A percentile compares a stretch with the other conserved stretches of the same genome.
phyloP scores from a whole-genome alignment of 2,113 vertebrate species.

The Rallus limicola region DNA sequence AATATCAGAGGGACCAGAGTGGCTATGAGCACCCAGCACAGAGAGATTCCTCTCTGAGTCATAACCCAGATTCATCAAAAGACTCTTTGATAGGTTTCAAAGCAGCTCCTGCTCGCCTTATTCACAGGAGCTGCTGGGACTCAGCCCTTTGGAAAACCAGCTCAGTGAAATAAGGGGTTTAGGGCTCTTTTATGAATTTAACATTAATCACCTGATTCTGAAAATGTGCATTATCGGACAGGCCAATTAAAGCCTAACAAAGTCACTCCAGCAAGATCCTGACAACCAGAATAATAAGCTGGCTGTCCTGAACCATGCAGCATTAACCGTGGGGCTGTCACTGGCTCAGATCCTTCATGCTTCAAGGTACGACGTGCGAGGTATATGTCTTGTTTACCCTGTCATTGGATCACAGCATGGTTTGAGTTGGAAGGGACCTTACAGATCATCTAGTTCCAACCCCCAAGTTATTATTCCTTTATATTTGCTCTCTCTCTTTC shows the following conservation, averaged over 20 bases:
- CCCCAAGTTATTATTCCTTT: background rate
- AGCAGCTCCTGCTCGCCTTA: background rate
- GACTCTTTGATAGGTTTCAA: background rate
- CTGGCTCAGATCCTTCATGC: background rate
- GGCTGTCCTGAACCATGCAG: background rate
- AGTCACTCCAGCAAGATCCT: background rate
- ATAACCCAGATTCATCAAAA: conserved; percentile 19
- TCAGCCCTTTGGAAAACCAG: background rate
- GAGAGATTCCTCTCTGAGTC: conserved; percentile 27
- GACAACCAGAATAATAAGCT: background rate
- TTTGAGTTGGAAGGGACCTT: too few species aligned
- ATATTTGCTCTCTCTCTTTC: background rate
- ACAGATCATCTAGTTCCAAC: too few species aligned
- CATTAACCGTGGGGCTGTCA: fast-evolving
- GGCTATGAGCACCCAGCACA: background rate
- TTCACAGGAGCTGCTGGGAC: background rate
- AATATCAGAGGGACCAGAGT: background rate
- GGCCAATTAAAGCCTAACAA: background rate
- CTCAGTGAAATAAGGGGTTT: background rate
- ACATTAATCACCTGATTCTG: background rate
- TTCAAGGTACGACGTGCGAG: background rate
- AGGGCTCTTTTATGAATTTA: background rate
- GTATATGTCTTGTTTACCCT: background rate
- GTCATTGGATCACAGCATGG: background rate
- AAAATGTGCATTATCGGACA: background rate